A percentile compares a stretch with the other conserved stretches of the same genome.
Evolutionary conservation across 2,113 vertebrate species (phyloP).

Genomic region (Romanogobio albipinnatus): DNA sequence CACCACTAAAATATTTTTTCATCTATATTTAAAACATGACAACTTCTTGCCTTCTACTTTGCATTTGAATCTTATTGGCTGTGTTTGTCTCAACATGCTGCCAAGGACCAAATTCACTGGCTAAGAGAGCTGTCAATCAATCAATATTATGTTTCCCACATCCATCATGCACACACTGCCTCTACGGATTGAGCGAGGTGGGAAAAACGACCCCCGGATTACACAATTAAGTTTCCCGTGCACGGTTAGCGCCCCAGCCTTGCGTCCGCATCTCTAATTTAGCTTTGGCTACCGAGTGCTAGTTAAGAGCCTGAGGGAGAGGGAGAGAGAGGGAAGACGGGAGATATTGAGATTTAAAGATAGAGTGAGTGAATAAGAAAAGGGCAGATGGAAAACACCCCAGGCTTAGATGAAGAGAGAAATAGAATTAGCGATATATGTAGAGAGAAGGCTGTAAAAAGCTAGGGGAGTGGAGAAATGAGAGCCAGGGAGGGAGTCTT

Average conservation of each 20-base stretch:
- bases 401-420: conserved; percentile 39
- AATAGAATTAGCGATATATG: conserved; percentile 39
- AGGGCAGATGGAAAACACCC: conserved; percentile 47
- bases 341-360: conserved; percentile 23
- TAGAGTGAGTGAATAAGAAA: conserved; percentile 33
- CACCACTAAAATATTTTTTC: conserved; percentile 59
- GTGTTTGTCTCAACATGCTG: conserved; percentile 60
- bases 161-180: conserved; percentile 68
- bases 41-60: conserved; percentile 60
- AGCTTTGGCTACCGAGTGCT: conserved; percentile 29
- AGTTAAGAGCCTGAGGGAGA: conserved; percentile 20
- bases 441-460: conserved; percentile 15
- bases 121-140: conserved; percentile 73
- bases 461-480: conserved; percentile 30
- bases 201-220: conserved; percentile 56
- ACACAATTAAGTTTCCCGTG: conserved; percentile 60
- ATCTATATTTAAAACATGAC: conserved; percentile 62
- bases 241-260: conserved; percentile 51
- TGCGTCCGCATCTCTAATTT: conserved; percentile 17
- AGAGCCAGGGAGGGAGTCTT: conserved; percentile 46
- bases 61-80: conserved; percentile 75
- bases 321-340: background rate
- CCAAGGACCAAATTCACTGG: conserved; percentile 60
- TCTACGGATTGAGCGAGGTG: conserved; percentile 27
- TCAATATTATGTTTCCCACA: conserved; percentile 73